phyloP scores from a whole-genome alignment of 2,888 invertebrate genomes.

The Ectobius pallidus region DNA sequence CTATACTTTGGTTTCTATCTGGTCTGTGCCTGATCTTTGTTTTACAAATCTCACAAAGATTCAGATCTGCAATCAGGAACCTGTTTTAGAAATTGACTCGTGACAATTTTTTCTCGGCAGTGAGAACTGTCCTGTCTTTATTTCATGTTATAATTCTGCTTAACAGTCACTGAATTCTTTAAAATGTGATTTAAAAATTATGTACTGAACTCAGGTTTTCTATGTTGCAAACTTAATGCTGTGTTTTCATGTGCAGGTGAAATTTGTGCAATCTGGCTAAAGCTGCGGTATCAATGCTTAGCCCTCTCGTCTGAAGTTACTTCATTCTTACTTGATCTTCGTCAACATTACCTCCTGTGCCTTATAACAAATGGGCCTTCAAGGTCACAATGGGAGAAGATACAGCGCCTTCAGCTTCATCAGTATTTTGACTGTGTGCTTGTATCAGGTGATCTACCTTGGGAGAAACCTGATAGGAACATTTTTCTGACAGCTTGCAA shows the following conservation, averaged over 20 bases:
- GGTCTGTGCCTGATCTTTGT: too few species aligned
- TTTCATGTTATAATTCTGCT: too few species aligned
- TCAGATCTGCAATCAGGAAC: too few species aligned
- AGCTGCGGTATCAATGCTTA: conserved; percentile 78
- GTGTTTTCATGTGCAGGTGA: conserved; percentile 58
- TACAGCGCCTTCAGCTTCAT: conserved; percentile 70
- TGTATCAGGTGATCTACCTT: conserved; percentile 83
- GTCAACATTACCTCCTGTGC: conserved; percentile 76
- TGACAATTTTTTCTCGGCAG: too few species aligned
- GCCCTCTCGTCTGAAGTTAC: conserved; percentile 71
- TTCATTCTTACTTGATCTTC: conserved; percentile 70
- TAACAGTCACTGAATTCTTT: too few species aligned
- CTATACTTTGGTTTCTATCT: too few species aligned
- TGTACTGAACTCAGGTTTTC: too few species aligned
- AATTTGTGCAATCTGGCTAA: conserved; percentile 79
- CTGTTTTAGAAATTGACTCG: too few species aligned
- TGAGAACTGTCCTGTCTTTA: too few species aligned
- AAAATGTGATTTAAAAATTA: too few species aligned
- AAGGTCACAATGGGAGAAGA: conserved; percentile 88
- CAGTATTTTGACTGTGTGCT: conserved; percentile 79
- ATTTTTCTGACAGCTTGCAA: conserved; percentile 84
- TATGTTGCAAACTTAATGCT: too few species aligned
- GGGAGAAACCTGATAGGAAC: conserved; percentile 84
- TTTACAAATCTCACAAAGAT: too few species aligned
- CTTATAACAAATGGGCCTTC: conserved; percentile 88